Conservation (phyloP, 1,140 invertebrate species). For the Choristoneura fumiferana region DNA sequence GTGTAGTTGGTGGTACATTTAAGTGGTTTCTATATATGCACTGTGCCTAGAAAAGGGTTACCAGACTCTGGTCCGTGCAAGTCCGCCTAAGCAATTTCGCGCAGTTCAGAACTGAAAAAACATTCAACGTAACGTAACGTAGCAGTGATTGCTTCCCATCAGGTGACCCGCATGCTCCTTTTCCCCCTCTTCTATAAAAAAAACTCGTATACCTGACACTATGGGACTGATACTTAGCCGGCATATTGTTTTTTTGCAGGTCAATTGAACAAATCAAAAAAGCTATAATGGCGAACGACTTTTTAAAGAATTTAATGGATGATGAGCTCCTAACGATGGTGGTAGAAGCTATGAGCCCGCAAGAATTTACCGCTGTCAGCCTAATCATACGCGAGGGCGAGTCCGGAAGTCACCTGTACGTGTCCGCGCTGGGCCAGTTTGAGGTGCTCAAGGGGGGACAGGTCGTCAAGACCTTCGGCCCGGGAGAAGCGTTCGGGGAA, state of each 20-base stretch:
- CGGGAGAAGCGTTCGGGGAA: constrained; percentile 95
- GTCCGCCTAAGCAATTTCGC: no score
- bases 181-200: no score
- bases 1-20: no score
- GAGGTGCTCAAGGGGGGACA: constrained; percentile 91
- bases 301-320: constrained; percentile 93
- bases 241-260: constrained; percentile 52
- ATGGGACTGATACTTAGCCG: no score
- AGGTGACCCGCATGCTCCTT: no score
- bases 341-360: constrained; percentile 94
- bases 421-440: constrained; percentile 90
- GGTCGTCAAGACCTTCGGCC: constrained; percentile 87
- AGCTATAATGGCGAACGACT: constrained; percentile 92
- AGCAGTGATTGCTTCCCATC: no score
- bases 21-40: no score
- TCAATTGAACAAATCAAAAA: constrained; percentile 77
- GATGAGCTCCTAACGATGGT: constrained; percentile 89
- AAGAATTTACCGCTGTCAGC: constrained; percentile 85
- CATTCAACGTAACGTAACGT: no score
- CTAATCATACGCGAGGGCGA: constrained; percentile 94
- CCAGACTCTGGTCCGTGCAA: no score
- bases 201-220: no score
- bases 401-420: constrained; percentile 88
- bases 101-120: no score
- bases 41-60: no score